phyloP scores from a whole-genome alignment of 2,888 invertebrate species.

The Pristionchus entomophagus region DNA sequence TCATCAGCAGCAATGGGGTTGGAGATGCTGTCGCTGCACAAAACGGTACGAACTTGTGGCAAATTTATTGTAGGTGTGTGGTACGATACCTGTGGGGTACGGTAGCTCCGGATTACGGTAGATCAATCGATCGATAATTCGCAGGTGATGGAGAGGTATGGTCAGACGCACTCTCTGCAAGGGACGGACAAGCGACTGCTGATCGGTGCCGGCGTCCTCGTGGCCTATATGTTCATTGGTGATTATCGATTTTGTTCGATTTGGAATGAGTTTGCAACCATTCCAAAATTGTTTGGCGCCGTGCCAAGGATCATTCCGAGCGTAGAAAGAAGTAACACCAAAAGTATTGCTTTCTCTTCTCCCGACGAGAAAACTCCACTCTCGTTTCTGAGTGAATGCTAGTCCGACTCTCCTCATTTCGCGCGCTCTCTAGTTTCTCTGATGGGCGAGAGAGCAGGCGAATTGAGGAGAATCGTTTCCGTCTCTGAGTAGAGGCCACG shows the following conservation, averaged over 20 bases:
- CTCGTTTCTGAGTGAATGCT: not conserved
- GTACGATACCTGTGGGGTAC: too few relatives aligned
- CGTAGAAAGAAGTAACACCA: not conserved
- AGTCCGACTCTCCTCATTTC: too few relatives aligned
- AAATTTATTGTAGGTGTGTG: not conserved
- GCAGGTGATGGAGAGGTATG: conserved; percentile 49
- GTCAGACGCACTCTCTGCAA: conserved; percentile 49
- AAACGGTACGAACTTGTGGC: conserved; percentile 51
- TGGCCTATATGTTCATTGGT: conserved; percentile 83
- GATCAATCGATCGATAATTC: not conserved
- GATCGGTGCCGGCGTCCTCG: conserved; percentile 64
- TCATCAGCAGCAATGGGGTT: conserved; percentile 58
- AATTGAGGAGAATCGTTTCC: too few relatives aligned
- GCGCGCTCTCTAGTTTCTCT: too few relatives aligned
- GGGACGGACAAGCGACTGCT: conserved; percentile 65
- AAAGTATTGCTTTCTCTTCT: not conserved
- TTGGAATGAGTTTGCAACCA: not conserved
- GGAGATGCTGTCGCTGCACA: conserved; percentile 66
- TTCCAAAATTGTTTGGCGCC: not conserved
- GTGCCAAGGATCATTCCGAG: not conserved
- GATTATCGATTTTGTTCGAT: not conserved
- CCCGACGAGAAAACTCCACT: conserved; percentile 10
- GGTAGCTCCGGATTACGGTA: not conserved
- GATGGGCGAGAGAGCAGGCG: too few relatives aligned
- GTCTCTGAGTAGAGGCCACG: too few relatives aligned